Evolutionary conservation across 23 tunicate genomes (phyloP), one percentile per base, ranked within the genome.

Genomic region (Pegea sp.): DNA sequence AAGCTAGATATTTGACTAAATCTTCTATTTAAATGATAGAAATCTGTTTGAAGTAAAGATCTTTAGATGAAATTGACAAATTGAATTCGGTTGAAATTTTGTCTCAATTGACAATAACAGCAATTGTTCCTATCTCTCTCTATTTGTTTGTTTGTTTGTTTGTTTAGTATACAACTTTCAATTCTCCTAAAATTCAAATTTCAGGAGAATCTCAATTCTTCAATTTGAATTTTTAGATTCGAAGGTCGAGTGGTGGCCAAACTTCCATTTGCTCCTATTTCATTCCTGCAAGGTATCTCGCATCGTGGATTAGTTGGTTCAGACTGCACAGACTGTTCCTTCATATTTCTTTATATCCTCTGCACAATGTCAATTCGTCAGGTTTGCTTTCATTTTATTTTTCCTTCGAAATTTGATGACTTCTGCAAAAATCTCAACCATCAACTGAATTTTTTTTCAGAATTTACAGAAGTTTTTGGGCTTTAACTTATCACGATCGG

Each of bases 361-460:
- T 78, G 90, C 64, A 89, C 98, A 7, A 89, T 89, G 98, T 76
- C 98, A n/a, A 71, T 89, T 24, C 51, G 98, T 52, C 98, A 89
- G 72, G 84, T 74, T 29, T 54, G 48, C 13, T 38, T 5, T 25
- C 8, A 24, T 38, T 38, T 38, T 38, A 8, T 8, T 38, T 38
- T 38, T 38, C 16, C 11, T 38, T 8, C 13, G 46, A 38, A 8
- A 8, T 16, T 8, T 38, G 13, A 38, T 8, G n/a, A n/a, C n/a
- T n/a, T n/a, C n/a, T n/a, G n/a, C n/a, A 38, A 8, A 16, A 11
- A 16, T 16, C 16, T 38, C 46, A 8, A 16, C 11, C 22, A 8
- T 6, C 56, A 51, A 6, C 22, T 51, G 22, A 20, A 21, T 0
- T 33, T 33, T 48, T n/a, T 42, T 53, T 19, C 59, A 78, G 80